A percentile compares a stretch with the other conserved stretches of the same genome.
Evolutionary conservation across 37 sponge, comb jelly and placozoan genomes (phyloP).

Genomic region (Tethya wilhelma): DNA sequence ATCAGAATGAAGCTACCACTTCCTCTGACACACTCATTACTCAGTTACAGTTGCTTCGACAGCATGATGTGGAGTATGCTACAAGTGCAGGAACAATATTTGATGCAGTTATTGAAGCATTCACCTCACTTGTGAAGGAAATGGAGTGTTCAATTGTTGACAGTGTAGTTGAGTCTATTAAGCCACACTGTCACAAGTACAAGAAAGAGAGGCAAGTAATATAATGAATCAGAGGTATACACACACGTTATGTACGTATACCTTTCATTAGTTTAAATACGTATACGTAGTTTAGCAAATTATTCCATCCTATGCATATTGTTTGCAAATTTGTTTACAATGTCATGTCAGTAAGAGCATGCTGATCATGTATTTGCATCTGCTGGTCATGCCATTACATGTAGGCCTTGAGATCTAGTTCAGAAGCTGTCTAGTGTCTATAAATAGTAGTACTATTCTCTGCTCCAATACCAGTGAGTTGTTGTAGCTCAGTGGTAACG

Average conservation of each 20-base stretch:
- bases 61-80: slow-evolving; percentile 41
- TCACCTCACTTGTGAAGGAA: slow-evolving; percentile 17
- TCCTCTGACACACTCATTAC: not conserved
- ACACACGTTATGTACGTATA: not conserved
- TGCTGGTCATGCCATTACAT: too few species aligned
- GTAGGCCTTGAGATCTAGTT: not conserved
- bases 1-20: not conserved
- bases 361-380: too few species aligned
- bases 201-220: slow-evolving; percentile 31
- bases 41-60: slow-evolving; percentile 5
- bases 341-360: too few species aligned
- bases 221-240: not conserved
- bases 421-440: not conserved
- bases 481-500: slow-evolving; percentile 1
- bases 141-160: slow-evolving; percentile 15
- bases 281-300: too few species aligned
- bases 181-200: slow-evolving; percentile 6
- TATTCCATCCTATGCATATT: too few species aligned
- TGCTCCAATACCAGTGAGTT: not conserved
- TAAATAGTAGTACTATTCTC: not conserved
- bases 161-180: not conserved
- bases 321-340: too few species aligned
- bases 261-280: too few species aligned
- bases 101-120: slow-evolving; percentile 20
- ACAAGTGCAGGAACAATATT: slow-evolving; percentile 29